These are phyloP conservation scores for Ammodramus savannarum DNA, from an alignment of 2,113 vertebrate species.

Conservation along the genomic window DNA sequence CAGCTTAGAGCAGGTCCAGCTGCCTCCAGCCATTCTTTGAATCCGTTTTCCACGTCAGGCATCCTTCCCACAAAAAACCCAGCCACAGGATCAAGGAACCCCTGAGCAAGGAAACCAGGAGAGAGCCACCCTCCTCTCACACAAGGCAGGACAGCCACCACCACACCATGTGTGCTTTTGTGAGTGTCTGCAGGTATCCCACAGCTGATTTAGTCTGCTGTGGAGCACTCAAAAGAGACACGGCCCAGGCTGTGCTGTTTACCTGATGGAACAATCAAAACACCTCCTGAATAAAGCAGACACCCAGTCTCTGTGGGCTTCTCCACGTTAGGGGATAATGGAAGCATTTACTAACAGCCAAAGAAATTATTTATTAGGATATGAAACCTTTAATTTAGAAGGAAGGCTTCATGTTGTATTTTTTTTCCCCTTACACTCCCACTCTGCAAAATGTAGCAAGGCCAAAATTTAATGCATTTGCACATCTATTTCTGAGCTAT, in stretches of 20 bases:
- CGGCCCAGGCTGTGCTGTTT: conserved; percentile 5
- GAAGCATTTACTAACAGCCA: conserved; percentile 41
- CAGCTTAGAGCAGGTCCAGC: not conserved
- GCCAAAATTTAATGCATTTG: conserved; percentile 20
- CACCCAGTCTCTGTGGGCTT: not conserved
- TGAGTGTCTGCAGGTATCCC: not conserved
- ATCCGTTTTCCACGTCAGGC: rapidly evolving
- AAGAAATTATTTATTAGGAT: conserved; percentile 62
- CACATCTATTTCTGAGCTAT: conserved; percentile 33
- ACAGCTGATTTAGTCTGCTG: not conserved
- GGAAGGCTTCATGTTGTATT: conserved; percentile 8
- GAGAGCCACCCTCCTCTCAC: not conserved
- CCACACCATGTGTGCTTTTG: not conserved
- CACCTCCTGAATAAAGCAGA: conserved; percentile 39
- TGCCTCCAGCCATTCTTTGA: not conserved
- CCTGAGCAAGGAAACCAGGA: not conserved
- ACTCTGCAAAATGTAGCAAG: conserved; percentile 25
- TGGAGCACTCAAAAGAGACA: not conserved
- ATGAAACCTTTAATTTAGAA: conserved; percentile 68
- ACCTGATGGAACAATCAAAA: conserved; percentile 61
- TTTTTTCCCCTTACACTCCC: not conserved
- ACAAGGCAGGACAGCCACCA: not conserved
- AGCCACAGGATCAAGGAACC: not conserved
- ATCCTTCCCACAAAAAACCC: not conserved
- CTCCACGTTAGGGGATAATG: conserved; percentile 31